Conservation (phyloP, 2,797 vertebrate species). For the Xenopus petersii region DNA sequence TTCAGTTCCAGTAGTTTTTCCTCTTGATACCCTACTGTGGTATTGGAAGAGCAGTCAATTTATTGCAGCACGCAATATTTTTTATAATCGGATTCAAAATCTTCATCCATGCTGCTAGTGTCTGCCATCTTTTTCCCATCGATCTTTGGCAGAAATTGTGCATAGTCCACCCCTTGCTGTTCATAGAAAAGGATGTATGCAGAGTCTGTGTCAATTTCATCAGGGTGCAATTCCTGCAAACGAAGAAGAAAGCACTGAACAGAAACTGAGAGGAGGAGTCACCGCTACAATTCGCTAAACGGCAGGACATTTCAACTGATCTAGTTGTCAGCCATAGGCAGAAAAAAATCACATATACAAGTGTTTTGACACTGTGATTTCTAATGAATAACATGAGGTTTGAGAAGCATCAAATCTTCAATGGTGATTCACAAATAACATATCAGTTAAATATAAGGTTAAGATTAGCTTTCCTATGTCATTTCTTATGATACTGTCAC, state of each 20-base stretch:
- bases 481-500: no score
- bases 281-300: no score
- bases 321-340: no score
- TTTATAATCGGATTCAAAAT: conserved; percentile 97
- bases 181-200: conserved; percentile 99
- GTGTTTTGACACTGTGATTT: no score
- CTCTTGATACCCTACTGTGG: not conserved
- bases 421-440: no score
- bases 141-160: conserved; percentile 93
- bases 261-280: no score
- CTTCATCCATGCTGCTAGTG: conserved; percentile 99
- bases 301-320: no score
- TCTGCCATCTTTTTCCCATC: conserved; percentile 98
- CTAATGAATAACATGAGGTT: no score
- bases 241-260: not conserved
- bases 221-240: conserved; percentile 85
- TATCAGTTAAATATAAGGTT: no score
- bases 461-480: no score
- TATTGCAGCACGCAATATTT: conserved; percentile 97
- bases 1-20: not conserved
- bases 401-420: no score
- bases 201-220: conserved; percentile 96
- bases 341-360: no score
- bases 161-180: conserved; percentile 92
- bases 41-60: conserved; percentile 44